Conservation (phyloP, 2,888 invertebrate species). For the Colostygia pectinataria region DNA sequence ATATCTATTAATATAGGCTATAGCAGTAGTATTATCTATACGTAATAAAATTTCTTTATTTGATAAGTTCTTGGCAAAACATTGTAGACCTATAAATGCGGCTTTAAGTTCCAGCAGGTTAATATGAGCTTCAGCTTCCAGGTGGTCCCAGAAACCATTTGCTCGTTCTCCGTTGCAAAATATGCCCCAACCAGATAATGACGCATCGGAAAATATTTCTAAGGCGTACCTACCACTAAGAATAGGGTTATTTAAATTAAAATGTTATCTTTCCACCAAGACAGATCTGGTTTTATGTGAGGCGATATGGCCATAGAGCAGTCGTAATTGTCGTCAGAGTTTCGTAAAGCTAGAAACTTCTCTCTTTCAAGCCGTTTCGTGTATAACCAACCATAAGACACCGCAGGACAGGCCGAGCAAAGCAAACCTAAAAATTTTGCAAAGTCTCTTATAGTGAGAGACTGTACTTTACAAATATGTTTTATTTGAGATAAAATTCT, state of each 20-base stretch:
- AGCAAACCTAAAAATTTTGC: background rate
- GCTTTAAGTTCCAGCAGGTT: background rate
- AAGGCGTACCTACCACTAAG: background rate
- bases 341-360: background rate
- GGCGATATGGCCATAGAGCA: background rate
- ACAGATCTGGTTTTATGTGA: background rate
- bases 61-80: background rate
- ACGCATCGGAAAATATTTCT: background rate
- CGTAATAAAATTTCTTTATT: background rate
- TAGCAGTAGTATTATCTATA: background rate
- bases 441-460: background rate
- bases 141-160: background rate
- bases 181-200: background rate
- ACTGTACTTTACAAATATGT: background rate
- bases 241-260: background rate
- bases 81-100: background rate
- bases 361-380: background rate
- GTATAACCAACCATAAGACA: background rate
- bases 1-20: background rate
- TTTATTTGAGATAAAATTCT: background rate
- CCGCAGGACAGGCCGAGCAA: background rate
- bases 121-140: background rate
- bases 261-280: background rate
- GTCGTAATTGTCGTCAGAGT: background rate
- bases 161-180: background rate